Evolutionary conservation across 1,140 invertebrate genomes (phyloP).

Genomic region (Streblospio benedicti): DNA sequence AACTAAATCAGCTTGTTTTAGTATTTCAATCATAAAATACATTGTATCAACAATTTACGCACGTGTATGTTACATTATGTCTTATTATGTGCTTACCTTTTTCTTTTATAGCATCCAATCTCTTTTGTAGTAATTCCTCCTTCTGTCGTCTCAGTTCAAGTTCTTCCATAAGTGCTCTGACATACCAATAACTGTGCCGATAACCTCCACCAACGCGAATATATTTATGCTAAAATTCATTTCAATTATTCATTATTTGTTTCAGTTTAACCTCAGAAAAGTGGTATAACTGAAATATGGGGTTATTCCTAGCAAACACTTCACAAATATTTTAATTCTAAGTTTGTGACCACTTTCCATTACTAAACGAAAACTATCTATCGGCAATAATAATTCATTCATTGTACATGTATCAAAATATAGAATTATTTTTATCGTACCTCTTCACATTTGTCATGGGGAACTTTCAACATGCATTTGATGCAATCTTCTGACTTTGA

Average conservation of each 20-base stretch:
- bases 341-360: neutral
- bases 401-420: neutral
- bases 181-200: conserved; percentile 45
- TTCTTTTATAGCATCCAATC: conserved; percentile 41
- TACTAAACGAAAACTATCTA: neutral
- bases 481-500: conserved; percentile 36
- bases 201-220: conserved; percentile 46
- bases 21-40: too few relatives aligned
- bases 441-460: conserved; percentile 42
- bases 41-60: too few relatives aligned
- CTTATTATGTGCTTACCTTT: conserved; percentile 37
- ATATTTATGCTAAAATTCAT: conserved; percentile 42
- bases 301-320: too few relatives aligned
- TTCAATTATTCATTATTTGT: neutral
- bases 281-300: too few relatives aligned
- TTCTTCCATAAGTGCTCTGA: conserved; percentile 41
- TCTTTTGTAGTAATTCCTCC: conserved; percentile 29
- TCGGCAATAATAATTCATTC: neutral
- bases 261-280: neutral
- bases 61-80: too few relatives aligned
- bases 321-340: neutral
- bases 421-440: conserved; percentile 19
- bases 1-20: too few relatives aligned
- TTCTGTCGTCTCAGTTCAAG: conserved; percentile 26
- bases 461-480: conserved; percentile 41